Base-by-base conservation (phyloP, 1,140 invertebrate genomes). In the Centruroides vittatus region DNA sequence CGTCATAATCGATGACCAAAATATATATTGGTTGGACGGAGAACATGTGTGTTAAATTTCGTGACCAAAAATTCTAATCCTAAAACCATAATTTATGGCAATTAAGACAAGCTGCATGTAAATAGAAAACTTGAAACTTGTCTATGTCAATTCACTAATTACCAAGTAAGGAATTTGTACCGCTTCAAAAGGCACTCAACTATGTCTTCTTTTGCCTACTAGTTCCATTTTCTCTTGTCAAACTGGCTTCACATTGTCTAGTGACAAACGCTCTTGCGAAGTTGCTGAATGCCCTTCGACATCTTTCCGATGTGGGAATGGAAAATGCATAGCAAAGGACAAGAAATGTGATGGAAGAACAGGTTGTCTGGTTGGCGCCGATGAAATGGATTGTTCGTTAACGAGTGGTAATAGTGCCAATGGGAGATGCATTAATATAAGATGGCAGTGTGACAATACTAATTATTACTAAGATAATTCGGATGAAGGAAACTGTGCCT, bases 131-230 rank as follows among this genome's bases (percentile, higher is more conserved):
- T 23, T 23, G 23, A 41, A 41, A 8, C 8, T 41, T 5, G 41
- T 8, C 8, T 41, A 41, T 3, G 41, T 8, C 8, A 41, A 41
- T 3, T 3, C 41, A 41, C 41, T 41, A 8, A 6, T 41, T 41
- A 6, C 41, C 8, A 41, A 8, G 5, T 5, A 8, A 6, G 41
- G 41, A 6, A 41, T 41, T 8, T 41, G 41, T 8, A 3, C 5
- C 5, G 8, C 5, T 41, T 41, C 41, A 41, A 41, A 3, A 47
- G 91, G 88, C 70, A 80, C 82, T 7, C 83, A 90, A 68, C 73
- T 91, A n/a, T 92, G 89, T 67, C 75, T 92, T 12, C 80, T 83
- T 9, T 71, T 80, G 47, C 79, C 82, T 0, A 72, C 67, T 53
- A 72, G 57, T 49, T 67, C 65, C 48, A 71, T 72, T 55, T 89